phyloP scores from a whole-genome alignment of 2,113 vertebrate species.

The Callorhinus ursinus region DNA sequence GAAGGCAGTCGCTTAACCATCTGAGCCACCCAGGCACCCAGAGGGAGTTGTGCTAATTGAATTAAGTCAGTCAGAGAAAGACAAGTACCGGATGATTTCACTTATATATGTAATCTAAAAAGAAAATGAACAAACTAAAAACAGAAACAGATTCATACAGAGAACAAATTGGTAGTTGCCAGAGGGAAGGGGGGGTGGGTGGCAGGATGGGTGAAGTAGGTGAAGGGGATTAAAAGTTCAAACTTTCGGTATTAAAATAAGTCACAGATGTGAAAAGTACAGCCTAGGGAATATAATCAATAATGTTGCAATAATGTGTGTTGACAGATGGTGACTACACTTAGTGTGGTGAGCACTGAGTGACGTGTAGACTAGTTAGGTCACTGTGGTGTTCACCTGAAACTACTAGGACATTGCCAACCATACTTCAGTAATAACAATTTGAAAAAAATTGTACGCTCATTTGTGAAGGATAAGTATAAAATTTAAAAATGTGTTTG shows the following conservation, averaged over 20 bases:
- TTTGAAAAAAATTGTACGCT: not conserved
- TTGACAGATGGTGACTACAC: not conserved
- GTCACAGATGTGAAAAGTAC: not conserved
- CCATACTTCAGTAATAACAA: not conserved
- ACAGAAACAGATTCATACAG: not conserved
- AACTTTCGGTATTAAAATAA: not conserved
- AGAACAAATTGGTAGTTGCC: not conserved
- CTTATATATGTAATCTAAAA: not conserved
- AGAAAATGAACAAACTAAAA: not conserved
- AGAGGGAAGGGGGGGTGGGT: not conserved
- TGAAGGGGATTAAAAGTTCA: not conserved
- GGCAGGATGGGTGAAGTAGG: not conserved
- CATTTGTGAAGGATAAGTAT: slow-evolving; percentile 38
- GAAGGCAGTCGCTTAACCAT: no score
- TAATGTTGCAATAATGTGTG: not conserved
- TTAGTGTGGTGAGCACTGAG: not conserved
- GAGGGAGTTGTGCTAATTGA: not conserved
- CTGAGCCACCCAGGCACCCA: no score
- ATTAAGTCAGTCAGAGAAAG: not conserved
- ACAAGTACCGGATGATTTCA: not conserved
- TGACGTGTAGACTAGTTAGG: not conserved
- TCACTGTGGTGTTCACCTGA: not conserved
- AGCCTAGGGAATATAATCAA: not conserved
- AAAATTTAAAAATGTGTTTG: slow-evolving; percentile 2
- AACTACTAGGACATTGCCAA: not conserved